Conservation (phyloP, 2,888 invertebrate genomes). For the Drosophila picticornis region DNA sequence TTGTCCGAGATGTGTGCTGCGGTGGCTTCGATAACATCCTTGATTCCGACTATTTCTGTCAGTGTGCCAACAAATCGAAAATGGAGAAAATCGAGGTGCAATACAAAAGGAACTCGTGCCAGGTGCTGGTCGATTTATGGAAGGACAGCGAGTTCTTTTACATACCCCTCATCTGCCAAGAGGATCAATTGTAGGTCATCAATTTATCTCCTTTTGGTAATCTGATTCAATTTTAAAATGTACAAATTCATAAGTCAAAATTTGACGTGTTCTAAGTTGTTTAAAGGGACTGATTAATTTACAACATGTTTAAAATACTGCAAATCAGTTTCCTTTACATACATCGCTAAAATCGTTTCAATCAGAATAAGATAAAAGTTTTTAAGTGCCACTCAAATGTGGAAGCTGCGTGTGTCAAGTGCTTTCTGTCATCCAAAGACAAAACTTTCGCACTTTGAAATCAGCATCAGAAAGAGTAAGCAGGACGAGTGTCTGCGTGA, state of each 20-base stretch:
- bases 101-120: constrained; percentile 29
- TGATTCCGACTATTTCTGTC: constrained; percentile 38
- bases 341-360: neutral
- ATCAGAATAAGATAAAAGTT: neutral
- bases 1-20: constrained; percentile 46
- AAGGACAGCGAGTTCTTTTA: constrained; percentile 64
- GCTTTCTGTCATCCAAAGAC: constrained; percentile 10
- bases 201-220: neutral
- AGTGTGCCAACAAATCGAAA: constrained; percentile 30
- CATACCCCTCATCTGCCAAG: constrained; percentile 32
- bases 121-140: constrained; percentile 60
- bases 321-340: neutral
- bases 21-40: constrained; percentile 22
- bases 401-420: constrained; percentile 4
- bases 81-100: constrained; percentile 3
- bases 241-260: neutral
- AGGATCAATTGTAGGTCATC: neutral
- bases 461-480: neutral
- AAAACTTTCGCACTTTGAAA: constrained; percentile 3
- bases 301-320: neutral
- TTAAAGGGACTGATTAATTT: neutral
- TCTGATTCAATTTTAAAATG: neutral
- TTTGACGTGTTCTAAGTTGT: neutral
- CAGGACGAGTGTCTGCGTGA: neutral
- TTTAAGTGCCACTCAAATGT: constrained; percentile 5